phyloP scores from a whole-genome alignment of 2,888 invertebrate species.

The Blomia tropicalis region DNA sequence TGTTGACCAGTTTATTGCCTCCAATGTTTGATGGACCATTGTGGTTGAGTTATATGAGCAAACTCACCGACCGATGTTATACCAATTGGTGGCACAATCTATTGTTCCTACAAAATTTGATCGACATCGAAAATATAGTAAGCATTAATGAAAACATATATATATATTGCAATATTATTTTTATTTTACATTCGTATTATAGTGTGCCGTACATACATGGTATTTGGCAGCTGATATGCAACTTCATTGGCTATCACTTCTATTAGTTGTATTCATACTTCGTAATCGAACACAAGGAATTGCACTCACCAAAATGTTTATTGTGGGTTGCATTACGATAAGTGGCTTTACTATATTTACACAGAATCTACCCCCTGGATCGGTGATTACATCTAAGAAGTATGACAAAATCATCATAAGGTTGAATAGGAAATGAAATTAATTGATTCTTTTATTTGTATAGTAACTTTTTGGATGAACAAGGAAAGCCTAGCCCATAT shows the following conservation, averaged over 20 bases:
- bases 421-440: no score
- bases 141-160: not conserved
- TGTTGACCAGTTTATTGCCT: constrained; percentile 13
- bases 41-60: constrained; percentile 15
- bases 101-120: constrained; percentile 19
- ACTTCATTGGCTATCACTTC: constrained; percentile 18
- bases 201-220: constrained; percentile 26
- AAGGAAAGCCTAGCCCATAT: not conserved
- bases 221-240: constrained; percentile 25
- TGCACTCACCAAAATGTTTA: not conserved
- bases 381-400: constrained; percentile 5
- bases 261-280: not conserved
- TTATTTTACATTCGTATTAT: not conserved
- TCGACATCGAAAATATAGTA: constrained; percentile 22
- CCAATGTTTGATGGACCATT: constrained; percentile 20
- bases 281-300: not conserved
- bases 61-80: constrained; percentile 11
- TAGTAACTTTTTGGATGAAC: constrained; percentile 8
- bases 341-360: constrained; percentile 1
- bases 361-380: not conserved
- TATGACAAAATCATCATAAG: no score
- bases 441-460: not conserved
- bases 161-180: not conserved
- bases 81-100: constrained; percentile 23
- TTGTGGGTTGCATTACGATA: not conserved